Evolutionary conservation across 1,140 invertebrate genomes (phyloP), one percentile per base, ranked within the genome.

Genomic region (Lordiphosa collinella): DNA sequence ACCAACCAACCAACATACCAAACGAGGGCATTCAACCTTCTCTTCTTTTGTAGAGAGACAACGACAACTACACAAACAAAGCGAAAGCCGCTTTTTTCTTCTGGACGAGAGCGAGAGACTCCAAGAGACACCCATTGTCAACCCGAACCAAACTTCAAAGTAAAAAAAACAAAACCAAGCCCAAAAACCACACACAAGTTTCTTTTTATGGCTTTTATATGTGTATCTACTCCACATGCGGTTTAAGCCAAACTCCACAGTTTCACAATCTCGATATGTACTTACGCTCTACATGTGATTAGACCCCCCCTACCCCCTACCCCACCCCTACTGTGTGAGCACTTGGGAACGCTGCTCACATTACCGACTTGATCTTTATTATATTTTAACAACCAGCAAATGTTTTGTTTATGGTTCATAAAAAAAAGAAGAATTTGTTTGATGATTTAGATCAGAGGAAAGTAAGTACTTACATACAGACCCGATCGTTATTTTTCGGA

Each of bases 11-110:
- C 22, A 25, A 47, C 58, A 53, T 36, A 49, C 41, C 52, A 66
- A 59, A 54, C 56, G 68, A 84, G 78, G 79, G 41, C 72, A 78
- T 78, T 84, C 56, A 84, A 84, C 78, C 73, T 78, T 40, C 60
- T 75, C 73, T 78, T 40, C 60, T 75, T 60, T 16, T 16, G 11
- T 14, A 41, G 38, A 43, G 22, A 37, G 35, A 47, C 22, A 5
- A 25, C 22, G 1, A 25, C 22, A 25, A 25, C 22, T 25, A 25
- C 22, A 25, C 22, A 6, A 44, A 47, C 43, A 43, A 44, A 34
- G 52, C 56, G 32, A 63, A 55, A 68, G 34, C 66, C 14, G 38
- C 46, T 61, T 69, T 64, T 35, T 61, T 37, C 29, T 36, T 40
- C 11, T 12, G n/a, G 10, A 13, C 7, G 22, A 44, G 41, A 44